Evolutionary conservation across 2,113 vertebrate genomes (phyloP).

Genomic region (Sinosuthora webbiana): DNA sequence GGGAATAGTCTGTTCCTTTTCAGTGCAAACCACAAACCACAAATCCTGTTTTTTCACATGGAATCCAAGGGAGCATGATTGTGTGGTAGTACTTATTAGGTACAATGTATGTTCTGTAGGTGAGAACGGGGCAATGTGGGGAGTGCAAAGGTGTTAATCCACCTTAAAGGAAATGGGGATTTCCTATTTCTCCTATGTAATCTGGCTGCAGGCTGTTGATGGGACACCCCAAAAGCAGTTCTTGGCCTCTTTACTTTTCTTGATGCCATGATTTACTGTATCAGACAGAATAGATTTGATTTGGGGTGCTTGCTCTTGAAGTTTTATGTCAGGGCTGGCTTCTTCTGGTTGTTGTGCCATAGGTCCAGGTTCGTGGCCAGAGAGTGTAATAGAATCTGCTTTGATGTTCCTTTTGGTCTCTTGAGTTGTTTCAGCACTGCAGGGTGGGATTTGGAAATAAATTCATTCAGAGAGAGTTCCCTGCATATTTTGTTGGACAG

Average conservation of each 20-base stretch:
- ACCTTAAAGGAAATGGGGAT: background rate
- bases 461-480: background rate
- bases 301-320: background rate
- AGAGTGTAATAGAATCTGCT: background rate
- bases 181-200: background rate
- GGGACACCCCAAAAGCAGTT: background rate
- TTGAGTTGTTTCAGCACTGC: background rate
- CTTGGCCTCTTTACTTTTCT: background rate
- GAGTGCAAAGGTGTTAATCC: background rate
- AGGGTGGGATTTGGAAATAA: background rate
- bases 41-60: background rate
- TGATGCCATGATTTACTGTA: background rate
- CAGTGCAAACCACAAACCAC: background rate
- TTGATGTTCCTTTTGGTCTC: background rate
- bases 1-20: constrained; percentile 1
- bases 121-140: background rate
- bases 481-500: background rate
- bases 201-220: background rate
- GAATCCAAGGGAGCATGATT: background rate
- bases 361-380: background rate
- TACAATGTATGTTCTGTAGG: background rate
- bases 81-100: background rate
- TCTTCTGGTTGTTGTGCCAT: background rate
- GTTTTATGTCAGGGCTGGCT: background rate
- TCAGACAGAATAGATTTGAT: background rate